phyloP scores from a whole-genome alignment of 1,140 invertebrate genomes.

The Penaeus chinensis region DNA sequence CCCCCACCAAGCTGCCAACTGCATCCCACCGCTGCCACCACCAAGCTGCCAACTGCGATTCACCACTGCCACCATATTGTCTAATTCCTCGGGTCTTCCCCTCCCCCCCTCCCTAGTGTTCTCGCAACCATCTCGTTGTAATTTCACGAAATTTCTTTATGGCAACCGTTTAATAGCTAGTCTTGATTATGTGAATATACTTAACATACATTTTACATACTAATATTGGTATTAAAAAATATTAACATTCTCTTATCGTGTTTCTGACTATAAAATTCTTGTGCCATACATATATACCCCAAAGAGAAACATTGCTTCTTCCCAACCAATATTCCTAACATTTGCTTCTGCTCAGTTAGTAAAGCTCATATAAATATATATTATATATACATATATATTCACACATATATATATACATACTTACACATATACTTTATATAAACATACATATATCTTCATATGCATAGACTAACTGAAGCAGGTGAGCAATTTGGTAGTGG shows the following conservation, averaged over 20 bases:
- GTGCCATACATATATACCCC: too few species aligned
- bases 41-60: not conserved
- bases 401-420: too few species aligned
- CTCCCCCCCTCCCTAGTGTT: constrained; percentile 6
- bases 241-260: constrained; percentile 4
- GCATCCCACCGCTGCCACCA: constrained; percentile 13
- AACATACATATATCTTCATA: too few species aligned
- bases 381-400: too few species aligned
- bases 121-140: not conserved
- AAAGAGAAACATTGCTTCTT: too few species aligned
- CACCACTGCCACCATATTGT: constrained; percentile 14
- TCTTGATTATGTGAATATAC: constrained; percentile 6
- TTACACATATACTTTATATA: too few species aligned
- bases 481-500: constrained; percentile 1
- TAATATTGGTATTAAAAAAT: not conserved
- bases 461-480: too few species aligned
- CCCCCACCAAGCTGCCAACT: constrained; percentile 54
- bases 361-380: too few species aligned
- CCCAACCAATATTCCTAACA: too few species aligned
- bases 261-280: too few species aligned
- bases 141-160: constrained; percentile 6
- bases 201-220: too few species aligned
- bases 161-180: not conserved
- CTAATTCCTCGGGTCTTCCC: not conserved
- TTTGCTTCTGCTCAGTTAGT: too few species aligned